Conservation (phyloP, 2,797 vertebrate species). For the Sardinella longiceps region DNA sequence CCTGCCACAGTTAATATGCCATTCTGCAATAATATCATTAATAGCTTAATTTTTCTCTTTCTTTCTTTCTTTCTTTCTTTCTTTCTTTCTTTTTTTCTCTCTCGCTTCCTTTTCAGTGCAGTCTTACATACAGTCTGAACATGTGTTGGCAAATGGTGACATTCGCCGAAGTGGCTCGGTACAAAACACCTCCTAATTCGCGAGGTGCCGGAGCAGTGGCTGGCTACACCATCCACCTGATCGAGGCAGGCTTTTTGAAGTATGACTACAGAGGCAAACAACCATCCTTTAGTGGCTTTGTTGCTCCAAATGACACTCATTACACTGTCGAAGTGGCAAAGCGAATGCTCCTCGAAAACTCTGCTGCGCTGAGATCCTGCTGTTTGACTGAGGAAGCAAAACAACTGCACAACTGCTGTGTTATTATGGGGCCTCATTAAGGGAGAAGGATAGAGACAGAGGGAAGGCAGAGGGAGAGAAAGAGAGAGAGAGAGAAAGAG, state of each 20-base stretch:
- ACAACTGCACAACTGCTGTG: conserved; percentile 83
- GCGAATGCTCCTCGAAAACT: conserved; percentile 77
- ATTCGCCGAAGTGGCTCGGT: not conserved
- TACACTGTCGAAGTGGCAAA: conserved; percentile 81
- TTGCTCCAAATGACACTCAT: conserved; percentile 80
- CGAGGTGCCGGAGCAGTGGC: not conserved
- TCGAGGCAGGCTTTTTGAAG: conserved; percentile 60
- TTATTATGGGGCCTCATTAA: conserved; percentile 86
- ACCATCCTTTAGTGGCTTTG: conserved; percentile 72
- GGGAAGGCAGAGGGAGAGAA: not conserved
- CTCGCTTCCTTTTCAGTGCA: not conserved
- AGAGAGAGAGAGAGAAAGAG: conserved; percentile 71
- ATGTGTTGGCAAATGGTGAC: not conserved
- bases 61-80: not conserved
- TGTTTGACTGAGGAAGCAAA: conserved; percentile 83
- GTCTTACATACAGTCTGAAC: not conserved
- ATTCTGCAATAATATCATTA: not conserved
- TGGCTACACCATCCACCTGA: conserved; percentile 24
- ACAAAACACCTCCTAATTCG: not conserved
- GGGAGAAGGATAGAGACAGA: conserved; percentile 71
- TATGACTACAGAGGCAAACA: conserved; percentile 73
- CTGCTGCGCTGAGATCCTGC: conserved; percentile 75
- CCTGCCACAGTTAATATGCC: not conserved
- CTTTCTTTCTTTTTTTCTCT: not conserved
- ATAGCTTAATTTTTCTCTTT: not conserved